These are phyloP conservation scores for Apostichopus leukothele DNA, from an alignment of 53 echinoderm and acorn worm species.

Conservation along the genomic window DNA sequence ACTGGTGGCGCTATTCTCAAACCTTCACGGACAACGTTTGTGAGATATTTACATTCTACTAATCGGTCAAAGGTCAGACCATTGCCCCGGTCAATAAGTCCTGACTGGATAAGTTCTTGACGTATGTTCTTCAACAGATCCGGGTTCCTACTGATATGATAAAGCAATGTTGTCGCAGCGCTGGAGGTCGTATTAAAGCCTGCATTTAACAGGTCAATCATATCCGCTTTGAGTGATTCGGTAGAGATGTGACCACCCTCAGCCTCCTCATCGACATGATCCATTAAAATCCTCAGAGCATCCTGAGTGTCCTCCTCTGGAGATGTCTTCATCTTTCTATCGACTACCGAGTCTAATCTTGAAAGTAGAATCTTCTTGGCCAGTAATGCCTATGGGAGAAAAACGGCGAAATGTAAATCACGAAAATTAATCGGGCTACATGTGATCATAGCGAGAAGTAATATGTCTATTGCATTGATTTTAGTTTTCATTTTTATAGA, in stretches of 20 bases:
- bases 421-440: no score
- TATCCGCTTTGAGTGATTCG: slow-evolving; percentile 19
- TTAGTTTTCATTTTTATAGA: no score
- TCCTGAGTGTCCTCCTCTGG: slow-evolving; percentile 66
- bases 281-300: slow-evolving; percentile 81
- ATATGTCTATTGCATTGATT: no score
- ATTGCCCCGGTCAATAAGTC: slow-evolving; percentile 45
- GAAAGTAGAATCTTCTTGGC: slow-evolving; percentile 33
- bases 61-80: slow-evolving; percentile 63
- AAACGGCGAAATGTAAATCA: background rate
- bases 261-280: slow-evolving; percentile 16
- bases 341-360: slow-evolving; percentile 56
- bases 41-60: slow-evolving; percentile 69
- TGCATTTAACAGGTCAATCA: slow-evolving; percentile 42
- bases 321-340: slow-evolving; percentile 49
- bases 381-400: slow-evolving; percentile 17
- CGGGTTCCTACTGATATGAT: slow-evolving; percentile 65
- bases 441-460: no score
- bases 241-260: slow-evolving; percentile 3
- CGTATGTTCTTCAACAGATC: slow-evolving; percentile 67
- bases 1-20: slow-evolving; percentile 84
- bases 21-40: slow-evolving; percentile 76
- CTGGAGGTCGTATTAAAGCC: slow-evolving; percentile 52
- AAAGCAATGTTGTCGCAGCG: slow-evolving; percentile 56
- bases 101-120: slow-evolving; percentile 60